Evolutionary conservation across 2,113 vertebrate genomes (phyloP).

Genomic region (Pipa parva): DNA sequence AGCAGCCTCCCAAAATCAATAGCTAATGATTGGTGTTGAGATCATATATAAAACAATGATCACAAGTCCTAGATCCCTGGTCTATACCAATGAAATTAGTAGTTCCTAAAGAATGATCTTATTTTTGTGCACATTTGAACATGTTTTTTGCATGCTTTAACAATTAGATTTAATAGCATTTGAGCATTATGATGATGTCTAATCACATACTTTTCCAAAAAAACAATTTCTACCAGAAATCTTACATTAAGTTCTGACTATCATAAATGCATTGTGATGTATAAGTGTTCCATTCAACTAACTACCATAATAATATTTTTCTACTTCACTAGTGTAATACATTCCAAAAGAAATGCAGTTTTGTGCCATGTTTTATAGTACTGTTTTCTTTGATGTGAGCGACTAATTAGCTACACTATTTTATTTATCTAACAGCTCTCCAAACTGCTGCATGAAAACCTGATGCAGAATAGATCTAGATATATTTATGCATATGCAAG

Average conservation of each 20-base stretch:
- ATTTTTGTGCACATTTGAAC: conserved; percentile 52
- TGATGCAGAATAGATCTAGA: conserved; percentile 7
- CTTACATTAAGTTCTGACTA: too few relatives aligned
- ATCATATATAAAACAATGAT: too few relatives aligned
- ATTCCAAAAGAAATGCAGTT: neutral
- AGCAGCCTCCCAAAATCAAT: too few relatives aligned
- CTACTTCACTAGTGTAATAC: neutral
- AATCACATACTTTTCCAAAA: conserved; percentile 66
- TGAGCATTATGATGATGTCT: conserved; percentile 79
- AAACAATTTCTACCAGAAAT: conserved; percentile 48
- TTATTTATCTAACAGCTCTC: neutral
- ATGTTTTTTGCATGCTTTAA: conserved; percentile 60
- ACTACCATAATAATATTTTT: too few relatives aligned
- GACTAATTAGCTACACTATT: conserved; percentile 12
- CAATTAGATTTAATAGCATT: conserved; percentile 67
- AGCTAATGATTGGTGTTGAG: too few relatives aligned
- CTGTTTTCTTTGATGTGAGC: neutral
- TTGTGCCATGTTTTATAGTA: conserved; percentile 4
- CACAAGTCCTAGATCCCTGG: neutral
- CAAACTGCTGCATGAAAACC: conserved; percentile 11
- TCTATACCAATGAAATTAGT: conserved; percentile 60
- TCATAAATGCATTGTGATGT: too few relatives aligned
- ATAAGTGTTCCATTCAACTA: too few relatives aligned
- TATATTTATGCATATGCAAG: conserved; percentile 9
- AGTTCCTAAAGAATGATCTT: conserved; percentile 59